Conservation (phyloP, 2,113 vertebrate species). For the Thomomys bottae region DNA sequence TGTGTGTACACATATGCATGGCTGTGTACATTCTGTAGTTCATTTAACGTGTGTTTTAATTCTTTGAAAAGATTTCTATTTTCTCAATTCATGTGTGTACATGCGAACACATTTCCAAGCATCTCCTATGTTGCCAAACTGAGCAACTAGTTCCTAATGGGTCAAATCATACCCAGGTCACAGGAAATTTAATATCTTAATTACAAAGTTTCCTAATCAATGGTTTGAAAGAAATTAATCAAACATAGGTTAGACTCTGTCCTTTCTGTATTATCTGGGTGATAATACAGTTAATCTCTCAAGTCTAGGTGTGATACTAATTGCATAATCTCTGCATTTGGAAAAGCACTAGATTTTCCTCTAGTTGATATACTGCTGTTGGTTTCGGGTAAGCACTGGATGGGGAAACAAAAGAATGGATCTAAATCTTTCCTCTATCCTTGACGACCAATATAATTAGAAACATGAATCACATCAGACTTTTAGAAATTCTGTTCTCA, state of each 20-base stretch:
- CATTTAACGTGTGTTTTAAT: too few species aligned
- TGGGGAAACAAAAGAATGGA: neutral
- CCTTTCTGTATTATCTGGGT: neutral
- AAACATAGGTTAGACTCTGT: neutral
- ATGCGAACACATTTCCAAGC: too few species aligned
- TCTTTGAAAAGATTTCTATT: too few species aligned
- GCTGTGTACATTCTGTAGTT: too few species aligned
- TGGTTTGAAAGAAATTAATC: neutral
- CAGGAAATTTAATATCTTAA: neutral
- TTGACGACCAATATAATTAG: neutral
- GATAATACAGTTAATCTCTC: neutral
- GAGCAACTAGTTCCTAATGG: too few species aligned
- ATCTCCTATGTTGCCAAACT: neutral
- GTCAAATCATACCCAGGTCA: neutral
- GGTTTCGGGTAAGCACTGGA: neutral
- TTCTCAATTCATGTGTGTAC: too few species aligned
- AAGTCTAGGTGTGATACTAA: neutral
- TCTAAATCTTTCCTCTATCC: neutral
- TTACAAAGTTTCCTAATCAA: neutral
- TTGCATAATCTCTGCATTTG: neutral
- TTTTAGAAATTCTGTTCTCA: neutral
- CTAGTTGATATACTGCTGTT: too few species aligned
- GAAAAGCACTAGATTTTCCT: neutral
- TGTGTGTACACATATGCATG: too few species aligned
- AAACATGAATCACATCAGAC: neutral